Evolutionary conservation across 2,113 vertebrate genomes (phyloP).

Genomic region (Sinocyclocheilus anophthalmus): DNA sequence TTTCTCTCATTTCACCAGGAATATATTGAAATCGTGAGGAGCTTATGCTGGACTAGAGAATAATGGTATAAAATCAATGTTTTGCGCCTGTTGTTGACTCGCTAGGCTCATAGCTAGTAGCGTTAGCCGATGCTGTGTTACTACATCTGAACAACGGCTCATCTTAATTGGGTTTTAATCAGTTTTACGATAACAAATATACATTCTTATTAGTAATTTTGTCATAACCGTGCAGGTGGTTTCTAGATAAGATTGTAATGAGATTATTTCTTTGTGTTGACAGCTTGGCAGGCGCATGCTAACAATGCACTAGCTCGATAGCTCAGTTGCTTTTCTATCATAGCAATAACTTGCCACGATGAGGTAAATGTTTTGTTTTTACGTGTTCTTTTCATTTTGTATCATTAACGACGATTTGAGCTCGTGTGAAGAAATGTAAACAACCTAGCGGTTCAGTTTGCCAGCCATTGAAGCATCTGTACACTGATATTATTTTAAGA

Average conservation of each 20-base stretch:
- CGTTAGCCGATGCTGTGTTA: conserved; percentile 23
- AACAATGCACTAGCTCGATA: conserved; percentile 43
- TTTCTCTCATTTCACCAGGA: background rate
- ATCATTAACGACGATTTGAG: background rate
- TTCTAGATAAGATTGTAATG: background rate
- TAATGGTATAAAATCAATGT: background rate
- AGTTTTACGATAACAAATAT: background rate
- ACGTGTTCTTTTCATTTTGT: background rate
- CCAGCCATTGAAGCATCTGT: background rate
- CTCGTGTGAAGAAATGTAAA: background rate
- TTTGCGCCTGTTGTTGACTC: conserved; percentile 1
- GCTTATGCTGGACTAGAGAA: background rate
- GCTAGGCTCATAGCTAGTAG: conserved; percentile 8
- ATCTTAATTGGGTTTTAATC: background rate
- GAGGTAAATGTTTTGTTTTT: background rate
- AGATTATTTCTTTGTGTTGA: conserved; percentile 33
- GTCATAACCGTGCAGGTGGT: background rate
- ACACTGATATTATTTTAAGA: background rate
- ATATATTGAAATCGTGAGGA: background rate
- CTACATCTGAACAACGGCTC: background rate
- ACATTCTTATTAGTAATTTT: background rate
- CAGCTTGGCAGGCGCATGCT: conserved; percentile 35
- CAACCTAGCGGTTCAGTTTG: background rate
- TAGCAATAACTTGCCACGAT: background rate
- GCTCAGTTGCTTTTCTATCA: background rate